These are phyloP conservation scores for Catotricha subobsoleta DNA, from an alignment of 2,888 invertebrate genomes.

Conservation along the genomic window DNA sequence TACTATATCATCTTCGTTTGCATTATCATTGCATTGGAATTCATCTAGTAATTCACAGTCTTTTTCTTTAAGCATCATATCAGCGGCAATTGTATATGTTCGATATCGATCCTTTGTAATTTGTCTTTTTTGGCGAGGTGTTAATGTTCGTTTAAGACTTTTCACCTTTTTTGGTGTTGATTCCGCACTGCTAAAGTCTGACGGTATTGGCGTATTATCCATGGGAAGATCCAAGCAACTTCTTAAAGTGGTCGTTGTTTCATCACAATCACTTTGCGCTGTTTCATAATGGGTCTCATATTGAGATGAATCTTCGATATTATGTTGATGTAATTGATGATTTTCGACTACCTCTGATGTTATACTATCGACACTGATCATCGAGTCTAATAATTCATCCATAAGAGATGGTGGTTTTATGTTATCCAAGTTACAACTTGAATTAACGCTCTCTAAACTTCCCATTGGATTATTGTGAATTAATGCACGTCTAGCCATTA, in stretches of 20 bases:
- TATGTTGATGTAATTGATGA: slow-evolving; percentile 16
- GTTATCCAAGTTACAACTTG: slow-evolving; percentile 51
- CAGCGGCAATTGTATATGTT: slow-evolving; percentile 62
- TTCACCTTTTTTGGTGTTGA: slow-evolving; percentile 50
- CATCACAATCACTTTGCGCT: slow-evolving; percentile 41
- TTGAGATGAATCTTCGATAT: slow-evolving; percentile 27
- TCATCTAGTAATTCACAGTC: slow-evolving; percentile 12
- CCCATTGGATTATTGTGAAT: slow-evolving; percentile 38
- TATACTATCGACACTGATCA: slow-evolving; percentile 69
- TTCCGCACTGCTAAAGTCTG: slow-evolving; percentile 55
- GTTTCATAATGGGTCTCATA: slow-evolving; percentile 31
- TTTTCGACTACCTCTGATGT: slow-evolving; percentile 57
- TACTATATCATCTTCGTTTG: slow-evolving; percentile 21
- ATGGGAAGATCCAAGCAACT: slow-evolving; percentile 37
- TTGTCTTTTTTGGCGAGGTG: slow-evolving; percentile 60
- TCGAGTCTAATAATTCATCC: slow-evolving; percentile 58
- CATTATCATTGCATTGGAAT: slow-evolving; percentile 15
- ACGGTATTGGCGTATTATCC: slow-evolving; percentile 44
- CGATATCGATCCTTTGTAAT: slow-evolving; percentile 61
- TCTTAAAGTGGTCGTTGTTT: slow-evolving; percentile 37
- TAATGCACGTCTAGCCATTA: slow-evolving; percentile 54
- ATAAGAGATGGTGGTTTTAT: slow-evolving; percentile 70
- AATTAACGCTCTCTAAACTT: slow-evolving; percentile 43
- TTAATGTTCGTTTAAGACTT: slow-evolving; percentile 32
- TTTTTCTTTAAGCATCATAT: slow-evolving; percentile 27